Conservation (phyloP, 1,140 invertebrate species). For the Bombus consobrinus region DNA sequence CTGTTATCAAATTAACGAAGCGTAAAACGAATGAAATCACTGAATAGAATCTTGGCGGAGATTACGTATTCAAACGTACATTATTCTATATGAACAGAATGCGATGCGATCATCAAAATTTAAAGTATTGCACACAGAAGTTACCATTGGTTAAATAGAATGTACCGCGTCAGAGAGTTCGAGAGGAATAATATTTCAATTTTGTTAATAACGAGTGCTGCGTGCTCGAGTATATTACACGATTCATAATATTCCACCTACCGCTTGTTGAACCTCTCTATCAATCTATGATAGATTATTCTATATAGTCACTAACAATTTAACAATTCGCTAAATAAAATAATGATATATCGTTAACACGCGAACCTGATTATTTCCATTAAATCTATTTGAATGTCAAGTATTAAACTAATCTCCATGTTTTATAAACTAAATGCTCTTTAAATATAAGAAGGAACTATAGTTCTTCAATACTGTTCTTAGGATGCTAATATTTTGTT, state of each 20-base stretch:
- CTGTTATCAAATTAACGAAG: neutral
- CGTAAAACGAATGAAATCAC: slow-evolving; percentile 19
- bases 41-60: neutral
- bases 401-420: neutral
- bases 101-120: slow-evolving; percentile 1
- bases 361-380: slow-evolving; percentile 8
- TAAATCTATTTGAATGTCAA: neutral
- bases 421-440: neutral
- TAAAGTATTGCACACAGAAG: too few relatives aligned
- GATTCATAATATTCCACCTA: slow-evolving; percentile 19
- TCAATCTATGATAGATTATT: slow-evolving; percentile 4
- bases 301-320: slow-evolving; percentile 17
- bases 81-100: neutral
- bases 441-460: neutral
- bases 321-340: slow-evolving; percentile 45
- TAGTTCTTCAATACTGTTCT: neutral
- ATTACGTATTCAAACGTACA: slow-evolving; percentile 15
- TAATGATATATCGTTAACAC: slow-evolving; percentile 34
- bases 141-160: neutral
- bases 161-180: neutral
- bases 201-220: slow-evolving; percentile 1
- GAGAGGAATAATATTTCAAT: slow-evolving; percentile 11
- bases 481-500: neutral
- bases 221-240: neutral
- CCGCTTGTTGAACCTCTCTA: neutral